Evolutionary conservation across 2,888 invertebrate genomes (phyloP).

Genomic region (Apamea sordens): DNA sequence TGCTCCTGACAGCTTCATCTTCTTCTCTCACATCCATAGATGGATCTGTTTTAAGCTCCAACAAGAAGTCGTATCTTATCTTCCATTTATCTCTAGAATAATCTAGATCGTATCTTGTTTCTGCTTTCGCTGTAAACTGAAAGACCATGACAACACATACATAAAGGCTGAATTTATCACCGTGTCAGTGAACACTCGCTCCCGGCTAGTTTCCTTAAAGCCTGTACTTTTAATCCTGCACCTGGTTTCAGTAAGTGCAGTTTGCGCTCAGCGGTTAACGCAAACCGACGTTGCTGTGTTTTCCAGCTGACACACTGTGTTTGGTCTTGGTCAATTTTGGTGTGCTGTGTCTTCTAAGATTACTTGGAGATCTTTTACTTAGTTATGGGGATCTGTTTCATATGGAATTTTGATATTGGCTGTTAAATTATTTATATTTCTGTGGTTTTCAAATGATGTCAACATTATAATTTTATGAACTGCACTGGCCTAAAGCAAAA

Average conservation of each 20-base stretch:
- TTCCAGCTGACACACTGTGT: slow-evolving; percentile 65
- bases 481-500: background rate
- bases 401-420: background rate
- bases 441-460: background rate
- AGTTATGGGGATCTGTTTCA: background rate
- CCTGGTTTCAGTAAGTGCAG: slow-evolving; percentile 86
- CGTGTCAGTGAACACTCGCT: slow-evolving; percentile 50
- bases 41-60: background rate
- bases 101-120: background rate
- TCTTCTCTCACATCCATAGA: no score
- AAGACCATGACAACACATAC: slow-evolving; percentile 30
- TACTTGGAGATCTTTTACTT: background rate
- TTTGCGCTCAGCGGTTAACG: slow-evolving; percentile 64
- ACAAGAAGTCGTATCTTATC: background rate
- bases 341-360: slow-evolving; percentile 13
- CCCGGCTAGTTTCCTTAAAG: slow-evolving; percentile 68
- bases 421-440: background rate
- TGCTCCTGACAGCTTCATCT: background rate
- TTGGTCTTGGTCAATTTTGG: slow-evolving; percentile 34
- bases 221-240: slow-evolving; percentile 84
- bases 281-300: slow-evolving; percentile 50
- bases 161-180: slow-evolving; percentile 56
- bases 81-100: background rate
- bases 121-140: slow-evolving; percentile 7
- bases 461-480: background rate